phyloP scores from a whole-genome alignment of 2,888 invertebrate species.

The Acrocyrtus sp. region DNA sequence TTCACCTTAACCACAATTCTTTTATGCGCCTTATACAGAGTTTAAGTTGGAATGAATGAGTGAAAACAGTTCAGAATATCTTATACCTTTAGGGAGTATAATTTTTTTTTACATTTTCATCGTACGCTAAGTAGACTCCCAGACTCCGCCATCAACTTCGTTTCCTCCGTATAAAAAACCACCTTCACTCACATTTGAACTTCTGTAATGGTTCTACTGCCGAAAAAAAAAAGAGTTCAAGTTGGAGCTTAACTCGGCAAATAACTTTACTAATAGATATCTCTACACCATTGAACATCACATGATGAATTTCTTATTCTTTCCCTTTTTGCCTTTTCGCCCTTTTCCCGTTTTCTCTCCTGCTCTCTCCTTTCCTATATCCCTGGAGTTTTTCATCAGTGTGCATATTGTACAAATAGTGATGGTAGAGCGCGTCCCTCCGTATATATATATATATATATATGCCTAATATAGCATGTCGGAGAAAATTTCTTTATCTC shows the following conservation, averaged over 20 bases:
- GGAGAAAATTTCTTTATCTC: no score
- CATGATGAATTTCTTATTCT: conserved; percentile 47
- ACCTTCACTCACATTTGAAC: conserved; percentile 7
- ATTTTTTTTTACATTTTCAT: conserved; percentile 7
- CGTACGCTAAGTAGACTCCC: background rate
- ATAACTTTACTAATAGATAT: conserved; percentile 56
- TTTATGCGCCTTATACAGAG: no score
- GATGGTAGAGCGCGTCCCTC: no score
- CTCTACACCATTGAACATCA: conserved; percentile 36
- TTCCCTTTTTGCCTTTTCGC: background rate
- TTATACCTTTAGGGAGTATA: background rate
- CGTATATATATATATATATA: no score
- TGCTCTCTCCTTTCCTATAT: conserved; percentile 2
- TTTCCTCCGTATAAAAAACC: no score
- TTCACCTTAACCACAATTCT: no score
- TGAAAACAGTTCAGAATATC: conserved; percentile 8
- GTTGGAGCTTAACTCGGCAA: conserved; percentile 39
- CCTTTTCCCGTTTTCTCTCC: background rate
- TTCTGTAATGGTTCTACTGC: conserved; percentile 48
- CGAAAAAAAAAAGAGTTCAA: conserved; percentile 15
- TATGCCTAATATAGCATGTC: no score
- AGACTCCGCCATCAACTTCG: background rate
- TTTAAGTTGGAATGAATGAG: conserved; percentile 7
- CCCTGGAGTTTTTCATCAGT: conserved; percentile 25
- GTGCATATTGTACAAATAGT: no score